phyloP scores from a whole-genome alignment of 2,888 invertebrate genomes.

The Aleiodes testaceus region DNA sequence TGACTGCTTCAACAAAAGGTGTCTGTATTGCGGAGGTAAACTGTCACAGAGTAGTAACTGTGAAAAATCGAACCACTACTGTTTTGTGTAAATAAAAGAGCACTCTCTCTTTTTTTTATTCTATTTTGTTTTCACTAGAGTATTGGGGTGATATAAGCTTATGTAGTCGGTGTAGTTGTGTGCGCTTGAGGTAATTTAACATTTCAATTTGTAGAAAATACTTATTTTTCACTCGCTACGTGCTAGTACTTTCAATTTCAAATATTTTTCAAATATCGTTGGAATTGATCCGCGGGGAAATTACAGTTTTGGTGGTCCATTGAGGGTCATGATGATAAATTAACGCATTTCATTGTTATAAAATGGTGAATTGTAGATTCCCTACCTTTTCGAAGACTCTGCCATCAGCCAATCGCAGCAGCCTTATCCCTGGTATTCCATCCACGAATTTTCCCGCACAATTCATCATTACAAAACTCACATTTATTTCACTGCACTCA shows the following conservation, averaged over 20 bases:
- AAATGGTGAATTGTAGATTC: no score
- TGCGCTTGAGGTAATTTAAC: slow-evolving; percentile 13
- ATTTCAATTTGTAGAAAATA: slow-evolving; percentile 15
- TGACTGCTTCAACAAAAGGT: background rate
- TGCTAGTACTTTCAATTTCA: background rate
- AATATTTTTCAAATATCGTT: background rate
- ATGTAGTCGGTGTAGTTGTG: background rate
- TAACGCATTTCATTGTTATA: no score
- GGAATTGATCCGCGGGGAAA: background rate
- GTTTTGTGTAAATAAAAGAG: slow-evolving; percentile 9
- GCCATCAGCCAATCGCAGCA: no score
- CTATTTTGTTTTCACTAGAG: no score
- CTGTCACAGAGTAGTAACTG: background rate
- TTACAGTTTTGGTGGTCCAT: background rate
- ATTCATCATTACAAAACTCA: no score
- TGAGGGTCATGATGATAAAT: no score
- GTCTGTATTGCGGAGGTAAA: background rate
- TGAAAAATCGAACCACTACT: slow-evolving; percentile 9
- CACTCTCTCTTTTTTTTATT: no score
- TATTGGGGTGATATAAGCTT: no score
- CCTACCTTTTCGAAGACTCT: no score
- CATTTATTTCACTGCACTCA: no score
- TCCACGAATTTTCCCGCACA: no score
- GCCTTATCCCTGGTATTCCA: no score
- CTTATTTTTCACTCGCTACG: slow-evolving; percentile 12